Conservation (phyloP, 2,113 vertebrate species). For the Pterocles burchelli region DNA sequence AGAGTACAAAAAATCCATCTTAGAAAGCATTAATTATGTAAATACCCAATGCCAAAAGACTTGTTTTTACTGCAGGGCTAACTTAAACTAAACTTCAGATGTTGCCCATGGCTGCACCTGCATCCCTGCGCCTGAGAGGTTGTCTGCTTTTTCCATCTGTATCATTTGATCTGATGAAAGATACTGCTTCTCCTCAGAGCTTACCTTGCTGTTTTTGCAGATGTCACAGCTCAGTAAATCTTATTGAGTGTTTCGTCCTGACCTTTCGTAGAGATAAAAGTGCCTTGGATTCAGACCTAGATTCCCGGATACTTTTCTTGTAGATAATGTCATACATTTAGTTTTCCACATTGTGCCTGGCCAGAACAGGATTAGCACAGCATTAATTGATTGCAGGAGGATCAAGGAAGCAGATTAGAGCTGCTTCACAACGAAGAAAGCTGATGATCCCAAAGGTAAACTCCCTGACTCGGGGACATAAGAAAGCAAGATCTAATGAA, state of each 20-base stretch:
- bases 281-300: constrained; percentile 14
- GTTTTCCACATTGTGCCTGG: not conserved
- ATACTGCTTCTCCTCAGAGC: not conserved
- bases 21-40: not conserved
- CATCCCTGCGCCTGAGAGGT: not conserved
- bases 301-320: not conserved
- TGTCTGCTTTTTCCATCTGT: not conserved
- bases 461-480: not conserved
- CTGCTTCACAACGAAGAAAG: not conserved
- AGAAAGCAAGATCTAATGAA: constrained; percentile 26
- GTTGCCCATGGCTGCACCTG: not conserved
- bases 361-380: not conserved
- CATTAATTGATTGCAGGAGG: not conserved
- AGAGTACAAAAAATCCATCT: not conserved
- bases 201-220: not conserved
- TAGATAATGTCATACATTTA: not conserved
- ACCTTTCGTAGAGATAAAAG: constrained; percentile 1
- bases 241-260: not conserved
- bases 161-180: not conserved
- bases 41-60: not conserved
- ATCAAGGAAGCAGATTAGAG: constrained; percentile 13
- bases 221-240: not conserved
- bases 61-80: not conserved
- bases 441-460: constrained; percentile 13
- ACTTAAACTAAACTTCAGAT: not conserved